phyloP scores from a whole-genome alignment of 2,797 vertebrate genomes.

The Dryobates pubescens region DNA sequence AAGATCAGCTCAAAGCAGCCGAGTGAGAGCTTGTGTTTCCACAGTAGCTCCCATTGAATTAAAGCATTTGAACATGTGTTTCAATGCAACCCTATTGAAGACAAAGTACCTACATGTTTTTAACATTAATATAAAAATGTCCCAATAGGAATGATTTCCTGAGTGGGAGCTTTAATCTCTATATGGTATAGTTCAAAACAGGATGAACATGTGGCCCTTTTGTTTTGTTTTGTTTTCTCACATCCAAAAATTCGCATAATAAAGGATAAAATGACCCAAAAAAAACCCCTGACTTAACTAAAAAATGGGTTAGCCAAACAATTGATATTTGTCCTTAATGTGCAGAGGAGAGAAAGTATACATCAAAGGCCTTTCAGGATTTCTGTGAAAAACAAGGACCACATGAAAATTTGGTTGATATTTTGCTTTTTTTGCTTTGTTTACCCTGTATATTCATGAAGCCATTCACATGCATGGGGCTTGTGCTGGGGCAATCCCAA shows the following conservation, averaged over 20 bases:
- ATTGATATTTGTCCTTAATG: conserved; percentile 19
- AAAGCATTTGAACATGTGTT: background rate
- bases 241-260: conserved; percentile 28
- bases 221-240: background rate
- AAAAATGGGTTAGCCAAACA: conserved; percentile 14
- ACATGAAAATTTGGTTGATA: conserved; percentile 19
- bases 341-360: background rate
- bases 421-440: background rate
- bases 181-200: conserved; percentile 30
- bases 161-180: conserved; percentile 36
- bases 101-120: conserved; percentile 5
- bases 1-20: background rate
- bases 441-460: background rate
- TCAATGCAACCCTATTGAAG: background rate
- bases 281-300: background rate
- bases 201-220: conserved; percentile 28
- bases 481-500: too few species aligned
- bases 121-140: conserved; percentile 4
- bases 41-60: background rate
- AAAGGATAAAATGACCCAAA: conserved; percentile 41
- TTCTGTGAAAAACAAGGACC: conserved; percentile 13
- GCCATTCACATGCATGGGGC: too few species aligned
- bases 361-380: background rate
- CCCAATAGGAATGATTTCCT: conserved; percentile 7
- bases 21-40: background rate